Evolutionary conservation across 2,797 vertebrate genomes (phyloP).

Genomic region (Podarcis lilfordi): DNA sequence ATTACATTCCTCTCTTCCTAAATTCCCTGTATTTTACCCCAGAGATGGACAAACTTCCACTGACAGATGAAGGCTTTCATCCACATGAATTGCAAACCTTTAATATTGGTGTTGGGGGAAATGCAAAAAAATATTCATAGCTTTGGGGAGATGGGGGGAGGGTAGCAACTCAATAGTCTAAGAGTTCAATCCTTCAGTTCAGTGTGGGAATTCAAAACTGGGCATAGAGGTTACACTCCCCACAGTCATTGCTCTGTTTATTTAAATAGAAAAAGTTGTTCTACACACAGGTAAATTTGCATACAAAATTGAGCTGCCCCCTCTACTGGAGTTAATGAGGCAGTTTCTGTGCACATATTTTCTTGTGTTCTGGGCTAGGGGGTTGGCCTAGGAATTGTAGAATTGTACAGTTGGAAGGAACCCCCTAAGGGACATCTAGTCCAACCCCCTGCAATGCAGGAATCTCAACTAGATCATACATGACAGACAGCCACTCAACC

Average conservation of each 20-base stretch:
- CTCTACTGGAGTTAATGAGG: background rate
- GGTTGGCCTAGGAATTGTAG: too few species aligned
- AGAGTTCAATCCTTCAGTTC: background rate
- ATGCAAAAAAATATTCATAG: constrained; percentile 34
- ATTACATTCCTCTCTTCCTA: constrained; percentile 58
- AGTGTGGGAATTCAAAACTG: background rate
- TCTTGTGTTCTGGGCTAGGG: too few species aligned
- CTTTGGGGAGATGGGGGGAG: background rate
- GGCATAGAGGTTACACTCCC: background rate
- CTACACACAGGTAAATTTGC: background rate
- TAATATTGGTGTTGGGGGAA: constrained; percentile 49
- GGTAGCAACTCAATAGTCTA: background rate
- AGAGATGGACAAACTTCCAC: constrained; percentile 56
- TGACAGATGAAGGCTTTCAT: constrained; percentile 40
- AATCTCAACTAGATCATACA: too few species aligned
- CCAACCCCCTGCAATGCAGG: too few species aligned
- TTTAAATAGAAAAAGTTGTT: background rate
- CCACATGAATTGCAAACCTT: constrained; percentile 31
- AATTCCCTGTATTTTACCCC: constrained; percentile 62
- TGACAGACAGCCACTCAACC: too few species aligned
- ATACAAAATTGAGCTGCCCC: background rate
- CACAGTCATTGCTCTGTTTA: too few species aligned
- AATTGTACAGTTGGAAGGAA: too few species aligned
- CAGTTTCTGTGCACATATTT: too few species aligned
- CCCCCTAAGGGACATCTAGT: too few species aligned